Evolutionary conservation across 2,888 invertebrate genomes (phyloP).

Genomic region (Chrysina gloriosa): DNA sequence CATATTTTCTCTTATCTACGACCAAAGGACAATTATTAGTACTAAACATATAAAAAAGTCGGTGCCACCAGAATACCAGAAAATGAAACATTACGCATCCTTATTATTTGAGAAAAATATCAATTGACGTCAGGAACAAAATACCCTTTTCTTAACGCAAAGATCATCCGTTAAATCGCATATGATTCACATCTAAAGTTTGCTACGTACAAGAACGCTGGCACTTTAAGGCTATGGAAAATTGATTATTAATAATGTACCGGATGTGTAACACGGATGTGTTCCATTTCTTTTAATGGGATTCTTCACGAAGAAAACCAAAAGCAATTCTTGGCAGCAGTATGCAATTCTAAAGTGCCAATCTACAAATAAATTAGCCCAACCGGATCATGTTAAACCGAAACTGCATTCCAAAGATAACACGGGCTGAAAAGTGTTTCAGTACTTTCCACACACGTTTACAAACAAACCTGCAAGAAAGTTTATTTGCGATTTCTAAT

Average conservation of each 20-base stretch:
- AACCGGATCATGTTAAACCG: slow-evolving; percentile 29
- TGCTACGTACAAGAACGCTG: too few species aligned
- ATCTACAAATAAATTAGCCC: slow-evolving; percentile 14
- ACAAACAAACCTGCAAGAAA: slow-evolving; percentile 31
- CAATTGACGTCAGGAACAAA: too few species aligned
- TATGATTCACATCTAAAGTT: background rate
- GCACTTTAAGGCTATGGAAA: too few species aligned
- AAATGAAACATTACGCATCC: too few species aligned
- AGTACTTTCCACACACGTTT: slow-evolving; percentile 42
- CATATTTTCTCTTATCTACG: too few species aligned
- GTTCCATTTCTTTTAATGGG: background rate
- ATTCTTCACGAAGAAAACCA: background rate
- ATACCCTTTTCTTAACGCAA: too few species aligned
- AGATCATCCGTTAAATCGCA: too few species aligned
- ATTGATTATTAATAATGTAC: background rate
- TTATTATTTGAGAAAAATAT: too few species aligned
- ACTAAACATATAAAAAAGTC: too few species aligned
- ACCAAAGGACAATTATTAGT: too few species aligned
- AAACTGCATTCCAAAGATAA: slow-evolving; percentile 36
- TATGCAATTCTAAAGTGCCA: background rate
- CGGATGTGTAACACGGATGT: background rate
- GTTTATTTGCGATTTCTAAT: slow-evolving; percentile 43
- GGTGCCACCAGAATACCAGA: too few species aligned
- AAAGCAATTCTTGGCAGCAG: background rate
- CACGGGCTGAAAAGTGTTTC: slow-evolving; percentile 30